These are phyloP conservation scores for Scaptomyza montana DNA, from an alignment of 1,140 invertebrate species.

Conservation along the genomic window DNA sequence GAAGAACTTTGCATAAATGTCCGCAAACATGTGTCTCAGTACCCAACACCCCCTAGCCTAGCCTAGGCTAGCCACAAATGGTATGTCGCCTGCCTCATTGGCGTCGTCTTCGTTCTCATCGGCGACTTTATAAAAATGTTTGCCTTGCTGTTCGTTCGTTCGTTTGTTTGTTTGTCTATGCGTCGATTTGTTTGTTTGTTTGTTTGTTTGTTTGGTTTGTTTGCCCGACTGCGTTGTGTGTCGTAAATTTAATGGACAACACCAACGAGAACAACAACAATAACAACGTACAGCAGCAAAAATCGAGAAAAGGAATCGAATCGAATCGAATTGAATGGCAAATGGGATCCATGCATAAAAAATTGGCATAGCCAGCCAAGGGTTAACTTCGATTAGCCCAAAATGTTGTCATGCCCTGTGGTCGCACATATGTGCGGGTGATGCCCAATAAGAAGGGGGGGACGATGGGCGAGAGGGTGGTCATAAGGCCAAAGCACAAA, in stretches of 20 bases:
- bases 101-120: constrained; percentile 18
- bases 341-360: constrained; percentile 78
- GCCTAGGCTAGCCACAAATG: no score
- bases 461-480: constrained; percentile 51
- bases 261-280: constrained; percentile 34
- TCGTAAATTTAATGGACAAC: constrained; percentile 80
- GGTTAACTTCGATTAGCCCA: constrained; percentile 80
- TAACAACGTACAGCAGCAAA: constrained; percentile 31
- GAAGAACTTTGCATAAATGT: constrained; percentile 76
- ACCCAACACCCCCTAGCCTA: constrained; percentile 14
- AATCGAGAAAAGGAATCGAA: constrained; percentile 64
- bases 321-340: constrained; percentile 79
- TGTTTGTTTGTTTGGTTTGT: constrained; percentile 62
- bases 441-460: not conserved
- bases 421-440: constrained; percentile 73
- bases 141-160: constrained; percentile 71
- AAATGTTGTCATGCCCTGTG: constrained; percentile 81
- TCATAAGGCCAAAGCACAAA: constrained; percentile 73
- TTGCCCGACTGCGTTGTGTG: constrained; percentile 76
- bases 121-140: constrained; percentile 82
- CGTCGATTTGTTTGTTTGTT: constrained; percentile 60
- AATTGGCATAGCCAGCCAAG: constrained; percentile 78
- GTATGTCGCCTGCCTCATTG: constrained; percentile 18
- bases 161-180: constrained; percentile 64
- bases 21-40: constrained; percentile 74